These are phyloP conservation scores for Butastur rufipennis DNA, from an alignment of 2,113 vertebrate genomes.

Conservation along the genomic window DNA sequence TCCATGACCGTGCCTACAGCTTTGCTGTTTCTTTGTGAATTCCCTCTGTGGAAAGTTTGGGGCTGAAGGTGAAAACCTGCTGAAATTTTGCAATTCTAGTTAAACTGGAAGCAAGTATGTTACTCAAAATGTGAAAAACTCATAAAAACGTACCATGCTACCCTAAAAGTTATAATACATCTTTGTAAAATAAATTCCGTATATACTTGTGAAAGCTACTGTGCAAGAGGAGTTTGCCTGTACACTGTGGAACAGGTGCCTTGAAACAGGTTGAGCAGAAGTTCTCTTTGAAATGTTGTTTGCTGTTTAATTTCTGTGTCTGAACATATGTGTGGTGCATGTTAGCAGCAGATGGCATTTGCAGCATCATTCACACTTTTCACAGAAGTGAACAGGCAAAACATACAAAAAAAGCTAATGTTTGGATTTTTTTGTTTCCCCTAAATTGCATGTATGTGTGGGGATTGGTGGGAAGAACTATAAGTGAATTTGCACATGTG, in stretches of 20 bases:
- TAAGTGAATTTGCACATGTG: background rate
- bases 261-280: background rate
- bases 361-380: conserved; percentile 11
- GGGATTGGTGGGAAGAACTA: background rate
- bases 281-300: background rate
- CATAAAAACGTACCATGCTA: background rate
- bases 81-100: background rate
- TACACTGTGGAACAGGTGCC: background rate
- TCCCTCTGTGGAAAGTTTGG: background rate
- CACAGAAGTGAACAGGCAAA: background rate
- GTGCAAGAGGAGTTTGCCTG: background rate
- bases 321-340: background rate
- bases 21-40: background rate
- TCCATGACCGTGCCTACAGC: background rate
- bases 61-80: background rate
- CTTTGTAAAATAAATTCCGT: background rate
- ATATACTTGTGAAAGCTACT: background rate
- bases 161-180: background rate
- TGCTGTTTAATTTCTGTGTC: background rate
- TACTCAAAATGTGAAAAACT: background rate
- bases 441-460: background rate
- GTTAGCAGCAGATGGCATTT: conserved; percentile 8
- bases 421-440: background rate
- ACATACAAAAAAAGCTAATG: background rate
- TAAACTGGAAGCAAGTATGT: background rate